Base-by-base conservation (phyloP, 1,140 invertebrate species). In the Idris sp. region DNA sequence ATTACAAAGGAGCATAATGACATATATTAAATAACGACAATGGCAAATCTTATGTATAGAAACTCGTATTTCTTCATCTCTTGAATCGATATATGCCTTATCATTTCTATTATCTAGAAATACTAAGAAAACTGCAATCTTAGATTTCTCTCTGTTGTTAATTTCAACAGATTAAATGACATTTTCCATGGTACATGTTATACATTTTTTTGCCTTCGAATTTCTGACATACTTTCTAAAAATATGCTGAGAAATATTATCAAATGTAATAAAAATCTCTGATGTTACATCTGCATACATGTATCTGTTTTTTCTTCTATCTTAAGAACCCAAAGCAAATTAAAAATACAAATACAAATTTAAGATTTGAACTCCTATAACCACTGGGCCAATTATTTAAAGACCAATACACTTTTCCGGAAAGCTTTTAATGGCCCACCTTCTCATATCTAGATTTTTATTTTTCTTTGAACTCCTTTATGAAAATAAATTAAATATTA, bases 101-200 rank as follows among this genome's bases (percentile, higher is more conserved):
- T 69, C 65, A 69, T 59, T 59, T 30, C 38, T 53, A 53, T 61
- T 69, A 69, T 69, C 65, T 61, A 10, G 19, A 22, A 10, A 31
- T 48, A 71, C 54, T 48, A 51, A 61, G 54, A 61, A 71, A 71
- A 71, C 48, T 71, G 38, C 65, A 61, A 40, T 61, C 40, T 61
- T 56, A 61, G 56, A 54, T 61, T 71, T 61, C 56, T 54, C 40
- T 9, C 1, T n/a, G 46, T 26, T 38, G 54, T 61, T 54, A 61
- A 48, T 71, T 61, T 61, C 46, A 61, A 53, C 54, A 61, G 54
- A 71, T 71, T 71, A 61, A 61, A 61, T 61, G 56, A 71, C 67
- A 40, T 61, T 48, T 71, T 61, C 35, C 41, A 40, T 22, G 22
- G 53, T 51, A 41, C 36, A 49, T 10, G 41, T 33, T 49, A 46